Percentiles rank a stretch among this genome's conserved stretches.
These are phyloP conservation scores for Melospiza georgiana DNA, from an alignment of 2,113 vertebrate species.

Conservation along the genomic window DNA sequence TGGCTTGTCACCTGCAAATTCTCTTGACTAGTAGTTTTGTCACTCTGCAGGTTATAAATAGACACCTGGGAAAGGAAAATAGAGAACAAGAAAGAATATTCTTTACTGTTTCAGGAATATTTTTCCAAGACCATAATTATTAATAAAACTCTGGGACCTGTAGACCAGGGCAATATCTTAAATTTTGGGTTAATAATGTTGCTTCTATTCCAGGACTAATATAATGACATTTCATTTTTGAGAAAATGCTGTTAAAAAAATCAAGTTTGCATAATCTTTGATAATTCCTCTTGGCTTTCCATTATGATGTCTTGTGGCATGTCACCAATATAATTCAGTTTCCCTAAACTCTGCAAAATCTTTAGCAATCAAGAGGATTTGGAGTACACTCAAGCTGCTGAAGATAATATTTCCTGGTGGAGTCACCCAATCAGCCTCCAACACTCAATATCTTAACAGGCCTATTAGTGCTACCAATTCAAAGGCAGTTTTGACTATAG, in stretches of 20 bases:
- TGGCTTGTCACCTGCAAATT: not conserved
- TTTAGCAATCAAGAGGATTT: not conserved
- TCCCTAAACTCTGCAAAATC: not conserved
- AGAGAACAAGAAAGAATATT: not conserved
- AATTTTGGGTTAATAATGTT: not conserved
- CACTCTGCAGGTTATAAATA: not conserved
- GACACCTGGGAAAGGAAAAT: not conserved
- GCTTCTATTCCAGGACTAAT: not conserved
- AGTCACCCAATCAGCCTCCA: not conserved
- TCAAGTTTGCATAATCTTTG: not conserved
- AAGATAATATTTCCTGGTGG: not conserved
- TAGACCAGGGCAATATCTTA: not conserved
- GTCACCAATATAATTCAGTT: not conserved
- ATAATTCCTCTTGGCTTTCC: not conserved
- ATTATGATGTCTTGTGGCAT: not conserved
- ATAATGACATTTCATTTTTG: not conserved
- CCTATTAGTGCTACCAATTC: not conserved
- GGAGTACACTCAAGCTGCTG: not conserved
- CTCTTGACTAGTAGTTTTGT: not conserved
- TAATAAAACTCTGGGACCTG: not conserved
- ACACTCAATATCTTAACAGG: constrained; percentile 7
- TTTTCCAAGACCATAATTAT: not conserved
- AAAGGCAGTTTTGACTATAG: not conserved
- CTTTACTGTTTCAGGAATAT: not conserved
- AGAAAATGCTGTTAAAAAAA: not conserved